phyloP scores from a whole-genome alignment of 2,888 invertebrate species.

The Eumerus sabulonum region DNA sequence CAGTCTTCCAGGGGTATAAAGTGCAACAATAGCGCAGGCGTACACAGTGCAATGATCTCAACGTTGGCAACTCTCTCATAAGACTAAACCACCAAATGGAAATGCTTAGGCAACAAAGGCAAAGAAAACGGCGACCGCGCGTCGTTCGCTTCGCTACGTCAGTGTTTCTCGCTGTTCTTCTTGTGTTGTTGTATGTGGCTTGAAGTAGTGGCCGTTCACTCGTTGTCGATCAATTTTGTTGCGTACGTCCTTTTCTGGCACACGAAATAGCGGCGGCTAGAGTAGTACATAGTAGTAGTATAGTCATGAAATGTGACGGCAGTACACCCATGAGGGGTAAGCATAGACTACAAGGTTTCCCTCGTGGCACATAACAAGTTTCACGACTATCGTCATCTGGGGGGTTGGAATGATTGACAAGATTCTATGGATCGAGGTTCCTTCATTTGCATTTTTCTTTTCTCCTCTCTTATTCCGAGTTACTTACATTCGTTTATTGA shows the following conservation, averaged over 20 bases:
- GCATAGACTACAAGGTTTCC: constrained; percentile 38
- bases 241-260: constrained; percentile 50
- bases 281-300: constrained; percentile 1
- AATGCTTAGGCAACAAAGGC: constrained; percentile 73
- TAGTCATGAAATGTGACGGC: constrained; percentile 46
- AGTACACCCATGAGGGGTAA: constrained; percentile 43
- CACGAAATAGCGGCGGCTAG: constrained; percentile 14
- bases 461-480: too few relatives aligned
- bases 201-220: constrained; percentile 50
- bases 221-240: constrained; percentile 55
- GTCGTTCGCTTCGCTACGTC: constrained; percentile 48
- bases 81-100: constrained; percentile 76
- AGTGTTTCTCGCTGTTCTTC: constrained; percentile 29
- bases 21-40: constrained; percentile 38
- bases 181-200: constrained; percentile 26
- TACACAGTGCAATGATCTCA: constrained; percentile 70
- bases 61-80: constrained; percentile 75
- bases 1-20: constrained; percentile 29
- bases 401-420: constrained; percentile 8
- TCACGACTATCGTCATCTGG: neutral
- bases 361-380: constrained; percentile 50
- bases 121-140: constrained; percentile 69
- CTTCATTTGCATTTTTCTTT: too few relatives aligned
- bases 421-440: too few relatives aligned
- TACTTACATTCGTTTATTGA: too few relatives aligned